Evolutionary conservation across 1,140 invertebrate species (phyloP).

Genomic region (Rhynchophorus ferrugineus): DNA sequence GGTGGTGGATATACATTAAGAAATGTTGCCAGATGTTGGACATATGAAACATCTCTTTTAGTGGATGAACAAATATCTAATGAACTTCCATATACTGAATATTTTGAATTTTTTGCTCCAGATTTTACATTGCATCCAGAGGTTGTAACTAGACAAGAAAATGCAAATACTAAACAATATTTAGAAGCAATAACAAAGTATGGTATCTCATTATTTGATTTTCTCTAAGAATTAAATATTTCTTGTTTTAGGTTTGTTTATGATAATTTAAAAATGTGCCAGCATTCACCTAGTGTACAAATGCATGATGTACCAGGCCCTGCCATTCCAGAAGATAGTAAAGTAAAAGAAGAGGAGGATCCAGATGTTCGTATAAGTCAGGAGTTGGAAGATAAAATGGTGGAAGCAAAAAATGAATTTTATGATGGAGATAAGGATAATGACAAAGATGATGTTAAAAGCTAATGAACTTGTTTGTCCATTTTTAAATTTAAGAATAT

Average conservation of each 20-base stretch:
- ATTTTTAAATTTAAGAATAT: too few species aligned
- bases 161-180: slow-evolving; percentile 89
- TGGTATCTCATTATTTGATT: background rate
- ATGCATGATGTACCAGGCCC: slow-evolving; percentile 87
- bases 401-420: slow-evolving; percentile 87
- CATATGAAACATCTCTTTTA: slow-evolving; percentile 93
- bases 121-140: slow-evolving; percentile 92
- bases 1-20: slow-evolving; percentile 95
- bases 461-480: background rate
- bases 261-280: slow-evolving; percentile 83
- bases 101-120: slow-evolving; percentile 91
- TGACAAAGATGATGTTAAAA: slow-evolving; percentile 50
- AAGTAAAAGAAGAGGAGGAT: slow-evolving; percentile 67
- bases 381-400: slow-evolving; percentile 74
- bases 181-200: slow-evolving; percentile 74
- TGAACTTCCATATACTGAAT: slow-evolving; percentile 89
- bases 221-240: background rate
- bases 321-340: slow-evolving; percentile 58
- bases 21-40: slow-evolving; percentile 98
- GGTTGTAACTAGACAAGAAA: slow-evolving; percentile 74
- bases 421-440: slow-evolving; percentile 84
- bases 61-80: slow-evolving; percentile 87
- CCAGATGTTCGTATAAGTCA: slow-evolving; percentile 74
- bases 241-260: slow-evolving; percentile 54
- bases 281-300: slow-evolving; percentile 84